Evolutionary conservation across 2,888 invertebrate genomes (phyloP), one percentile per base, ranked within the genome.

Genomic region (Microplitis deprimator): DNA sequence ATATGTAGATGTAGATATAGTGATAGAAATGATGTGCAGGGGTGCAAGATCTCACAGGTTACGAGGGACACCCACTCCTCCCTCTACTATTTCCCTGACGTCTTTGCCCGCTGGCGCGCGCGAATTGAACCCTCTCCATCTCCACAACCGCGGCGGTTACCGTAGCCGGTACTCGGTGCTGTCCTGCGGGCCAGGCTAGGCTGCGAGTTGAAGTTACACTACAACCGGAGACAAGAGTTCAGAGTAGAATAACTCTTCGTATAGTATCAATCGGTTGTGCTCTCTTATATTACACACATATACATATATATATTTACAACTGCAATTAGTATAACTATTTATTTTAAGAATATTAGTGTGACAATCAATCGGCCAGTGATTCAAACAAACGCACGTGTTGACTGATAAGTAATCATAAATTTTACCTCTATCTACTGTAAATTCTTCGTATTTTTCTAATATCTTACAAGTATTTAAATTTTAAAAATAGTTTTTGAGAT

Each of bases 181-280:
- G 84, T 83, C 84, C 84, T 84, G 84, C 83, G 82, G 85, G 82
- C 83, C 79, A 79, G 85, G 82, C 83, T 79, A 79, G 79, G 76
- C 77, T 68, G 80, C 79, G 79, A 82, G 79, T 81, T 78, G 80
- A 80, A 10, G 50, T 50, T 50, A 50, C 50, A 50, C 50, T 50
- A 50, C 50, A 50, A 13, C 50, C 13, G 79, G 79, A 29, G 29
- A 29, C 29, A 13, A 50, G 50, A 50, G 50, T 50, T 50, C 50
- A 50, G 50, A 50, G 50, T 80, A 78, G 82, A 83, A 85, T 82
- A 86, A 85, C 85, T 84, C 83, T 84, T 84, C 81, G 82, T 78
- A 79, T 50, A 50, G 50, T 50, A 50, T 13, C 50, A 50, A 50
- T 50, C 50, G 50, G 50, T 50, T 50, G 50, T 76, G 79, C 76